Evolutionary conservation across 2,797 vertebrate species (phyloP), one percentile per base, ranked within the genome.

Genomic region (Hybognathus amarus): DNA sequence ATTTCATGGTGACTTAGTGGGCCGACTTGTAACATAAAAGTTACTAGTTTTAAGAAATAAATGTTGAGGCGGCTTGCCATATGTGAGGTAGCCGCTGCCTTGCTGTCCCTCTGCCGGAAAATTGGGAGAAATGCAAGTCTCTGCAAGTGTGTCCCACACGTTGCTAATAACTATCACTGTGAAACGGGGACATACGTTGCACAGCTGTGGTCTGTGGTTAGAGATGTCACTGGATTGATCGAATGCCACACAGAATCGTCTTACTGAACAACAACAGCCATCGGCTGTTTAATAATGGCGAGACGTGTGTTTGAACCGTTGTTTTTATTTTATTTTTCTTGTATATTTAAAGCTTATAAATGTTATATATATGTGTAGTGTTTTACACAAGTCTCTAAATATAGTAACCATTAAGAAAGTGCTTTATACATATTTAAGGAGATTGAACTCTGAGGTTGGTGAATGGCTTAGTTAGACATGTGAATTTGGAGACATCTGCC

Each of bases 81-180:
- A 1, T 36, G 68, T 52, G 56, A 73, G 30, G 33, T 50, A 36
- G 70, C 22, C 40, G 45, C 63, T 54, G 30, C 38, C 45, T 33
- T 50, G 76, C 12, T 27, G 50, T 77, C 86, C 79, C 80, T 84
- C 86, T 83, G 61, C 67, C 42, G 86, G 79, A 59, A 85, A 76
- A 79, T 47, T 71, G 15, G n/a, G 52, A 63, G 36, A 56, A 83
- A 64, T 83, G 66, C 85, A 85, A 5, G 17, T 27, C 22, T 40
- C 33, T 27, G 22, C 67, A 50, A 68, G 63, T 68, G 64, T 54
- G 67, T 56, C 9, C 8, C 56, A 38, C 64, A 78, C 50, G 47
- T 38, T 75, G 80, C 66, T 74, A 52, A 82, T 67, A 52, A 76
- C 30, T 36, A 59, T 40, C 36, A 20, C 54, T 54, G 47, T 80